Percentiles rank a stretch among this genome's conserved stretches.
These are phyloP conservation scores for Pteruthius melanotis DNA, from an alignment of 2,113 vertebrate species.

Conservation along the genomic window DNA sequence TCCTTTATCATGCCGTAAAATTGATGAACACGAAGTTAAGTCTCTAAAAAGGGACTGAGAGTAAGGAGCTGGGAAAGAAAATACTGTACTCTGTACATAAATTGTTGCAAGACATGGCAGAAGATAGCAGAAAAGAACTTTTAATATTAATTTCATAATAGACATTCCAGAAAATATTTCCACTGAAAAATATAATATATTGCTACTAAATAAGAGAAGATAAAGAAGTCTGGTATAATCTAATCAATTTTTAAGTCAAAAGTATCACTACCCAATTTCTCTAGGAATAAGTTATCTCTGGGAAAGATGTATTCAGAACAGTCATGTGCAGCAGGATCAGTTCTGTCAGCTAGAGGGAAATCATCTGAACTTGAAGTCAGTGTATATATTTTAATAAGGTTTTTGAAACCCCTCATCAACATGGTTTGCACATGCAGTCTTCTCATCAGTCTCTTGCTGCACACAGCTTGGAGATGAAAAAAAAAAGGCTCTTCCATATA, in stretches of 20 bases:
- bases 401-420: constrained; percentile 11
- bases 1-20: neutral
- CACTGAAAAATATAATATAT: neutral
- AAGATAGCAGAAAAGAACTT: neutral
- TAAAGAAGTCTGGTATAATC: neutral
- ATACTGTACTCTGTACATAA: neutral
- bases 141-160: neutral
- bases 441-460: constrained; percentile 11
- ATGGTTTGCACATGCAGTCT: neutral
- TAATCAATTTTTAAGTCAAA: neutral
- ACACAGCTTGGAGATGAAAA: neutral
- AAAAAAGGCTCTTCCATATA: neutral
- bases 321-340: neutral
- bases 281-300: neutral
- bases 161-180: neutral
- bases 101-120: neutral
- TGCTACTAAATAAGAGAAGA: neutral
- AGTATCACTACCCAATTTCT: neutral
- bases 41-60: neutral
- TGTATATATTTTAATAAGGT: neutral
- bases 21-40: neutral
- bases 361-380: neutral
- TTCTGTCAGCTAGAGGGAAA: neutral
- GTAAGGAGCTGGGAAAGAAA: neutral
- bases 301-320: neutral